A percentile compares a stretch with the other conserved stretches of the same genome.
These are phyloP conservation scores for Podilymbus podiceps DNA, from an alignment of 2,113 vertebrate genomes.

Conservation along the genomic window DNA sequence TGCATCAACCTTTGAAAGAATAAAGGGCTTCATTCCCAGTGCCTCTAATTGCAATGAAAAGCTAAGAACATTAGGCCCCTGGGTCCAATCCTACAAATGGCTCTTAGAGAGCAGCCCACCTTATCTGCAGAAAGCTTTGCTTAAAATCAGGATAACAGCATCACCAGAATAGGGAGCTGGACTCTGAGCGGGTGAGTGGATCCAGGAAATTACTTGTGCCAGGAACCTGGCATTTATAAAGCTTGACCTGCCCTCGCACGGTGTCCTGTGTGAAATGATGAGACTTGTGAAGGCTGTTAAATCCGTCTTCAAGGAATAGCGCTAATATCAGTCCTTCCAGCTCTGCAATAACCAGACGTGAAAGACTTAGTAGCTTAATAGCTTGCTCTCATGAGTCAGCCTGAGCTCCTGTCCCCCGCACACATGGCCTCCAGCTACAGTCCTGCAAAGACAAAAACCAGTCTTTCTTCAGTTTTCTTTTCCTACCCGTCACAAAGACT, in stretches of 20 bases:
- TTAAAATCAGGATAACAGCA: not conserved
- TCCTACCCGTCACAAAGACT: not conserved
- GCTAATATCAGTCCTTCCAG: not conserved
- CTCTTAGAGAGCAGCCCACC: not conserved
- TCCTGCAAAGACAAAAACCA: not conserved
- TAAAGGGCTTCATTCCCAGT: not conserved
- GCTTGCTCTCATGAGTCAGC: not conserved
- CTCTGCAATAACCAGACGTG: not conserved
- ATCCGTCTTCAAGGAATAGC: not conserved
- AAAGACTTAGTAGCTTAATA: slow-evolving; percentile 7
- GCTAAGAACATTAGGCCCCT: not conserved
- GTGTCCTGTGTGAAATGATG: not conserved
- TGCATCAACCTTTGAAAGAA: not conserved
- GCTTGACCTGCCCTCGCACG: not conserved
- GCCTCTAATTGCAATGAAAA: not conserved
- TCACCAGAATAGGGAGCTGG: not conserved
- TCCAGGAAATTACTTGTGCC: not conserved
- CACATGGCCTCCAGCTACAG: rapidly evolving
- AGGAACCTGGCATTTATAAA: not conserved
- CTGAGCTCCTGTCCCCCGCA: not conserved
- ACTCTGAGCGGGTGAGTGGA: not conserved
- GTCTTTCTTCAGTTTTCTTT: not conserved
- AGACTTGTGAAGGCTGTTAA: not conserved
- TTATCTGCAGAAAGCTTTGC: not conserved
- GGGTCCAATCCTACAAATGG: not conserved